Evolutionary conservation across 2,113 vertebrate species (phyloP), one percentile per base, ranked within the genome.

Genomic region (Bufo bufo): DNA sequence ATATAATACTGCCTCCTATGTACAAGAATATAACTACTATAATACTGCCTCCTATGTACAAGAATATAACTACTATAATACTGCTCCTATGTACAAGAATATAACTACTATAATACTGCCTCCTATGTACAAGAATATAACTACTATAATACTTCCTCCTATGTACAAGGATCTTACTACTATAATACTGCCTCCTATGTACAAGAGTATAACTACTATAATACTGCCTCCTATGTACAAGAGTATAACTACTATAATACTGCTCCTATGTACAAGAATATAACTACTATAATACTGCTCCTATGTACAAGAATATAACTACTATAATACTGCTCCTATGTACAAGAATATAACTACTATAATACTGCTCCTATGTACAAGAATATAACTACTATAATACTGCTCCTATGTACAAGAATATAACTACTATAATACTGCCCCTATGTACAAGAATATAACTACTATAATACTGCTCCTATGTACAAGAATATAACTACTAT

Each of bases 61-160:
- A 23, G n/a, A 66, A 66, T 66, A 23, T 66, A 66, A 66, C 63
- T 66, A 66, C 63, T 66, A 66, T 66, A 66, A 66, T 23, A 66
- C 63, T n/a, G 63, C 63, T 10, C 20, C 63, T 23, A 66, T 66
- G 6, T 66, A 66, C 20, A 66, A 23, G 20, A 66, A 66, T 23
- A 66, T 66, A 72, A 5, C 69, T 47, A 72, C 69, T 72, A 72
- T 72, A 72, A 72, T 72, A 72, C 69, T 72, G 69, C n/a, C 69
- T 4, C 69, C 69, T 72, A 43, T 72, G 12, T 72, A 72, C 69
- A 72, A 47, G 69, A 72, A 69, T 69, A 69, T 69, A 69, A 69
- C 20, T 69, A 23, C 65, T 69, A 69, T 69, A 69, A 69, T 23
- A 33, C 65, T n/a, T 69, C n/a, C 65, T 9, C 65, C 65, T 33